These are phyloP conservation scores for Huso huso DNA, from an alignment of 2,797 vertebrate genomes.

Conservation along the genomic window DNA sequence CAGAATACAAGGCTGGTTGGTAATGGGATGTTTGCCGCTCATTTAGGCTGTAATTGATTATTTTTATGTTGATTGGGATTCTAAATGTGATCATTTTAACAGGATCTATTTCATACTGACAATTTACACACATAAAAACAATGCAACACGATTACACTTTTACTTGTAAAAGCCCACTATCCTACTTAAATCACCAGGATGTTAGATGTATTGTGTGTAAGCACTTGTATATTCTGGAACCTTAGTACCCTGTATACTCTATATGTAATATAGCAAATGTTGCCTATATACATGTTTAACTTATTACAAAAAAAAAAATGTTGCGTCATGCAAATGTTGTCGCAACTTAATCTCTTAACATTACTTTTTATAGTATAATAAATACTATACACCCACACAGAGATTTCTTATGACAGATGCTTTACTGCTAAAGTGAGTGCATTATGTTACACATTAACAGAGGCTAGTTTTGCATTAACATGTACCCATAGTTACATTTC, in stretches of 20 bases:
- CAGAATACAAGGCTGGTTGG: no score
- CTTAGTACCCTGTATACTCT: not conserved
- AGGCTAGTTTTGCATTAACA: conserved; percentile 12
- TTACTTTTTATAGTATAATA: not conserved
- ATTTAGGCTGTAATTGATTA: no score
- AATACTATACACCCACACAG: conserved; percentile 1
- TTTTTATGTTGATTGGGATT: no score
- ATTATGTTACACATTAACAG: conserved; percentile 18
- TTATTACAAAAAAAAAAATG: not conserved
- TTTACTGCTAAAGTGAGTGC: not conserved
- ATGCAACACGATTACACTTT: no score
- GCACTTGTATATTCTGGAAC: conserved; percentile 10
- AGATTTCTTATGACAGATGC: not conserved
- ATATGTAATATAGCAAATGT: not conserved
- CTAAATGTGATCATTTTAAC: no score
- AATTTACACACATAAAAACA: no score
- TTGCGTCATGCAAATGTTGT: not conserved
- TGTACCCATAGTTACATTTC: conserved; percentile 7
- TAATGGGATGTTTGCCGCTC: no score
- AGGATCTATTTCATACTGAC: no score
- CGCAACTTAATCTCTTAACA: not conserved
- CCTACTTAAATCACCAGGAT: no score
- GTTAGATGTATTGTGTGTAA: no score
- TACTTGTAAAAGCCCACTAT: no score
- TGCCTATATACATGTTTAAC: not conserved